Evolutionary conservation across 2,797 vertebrate species (phyloP).

Genomic region (Enteromius anoplus): DNA sequence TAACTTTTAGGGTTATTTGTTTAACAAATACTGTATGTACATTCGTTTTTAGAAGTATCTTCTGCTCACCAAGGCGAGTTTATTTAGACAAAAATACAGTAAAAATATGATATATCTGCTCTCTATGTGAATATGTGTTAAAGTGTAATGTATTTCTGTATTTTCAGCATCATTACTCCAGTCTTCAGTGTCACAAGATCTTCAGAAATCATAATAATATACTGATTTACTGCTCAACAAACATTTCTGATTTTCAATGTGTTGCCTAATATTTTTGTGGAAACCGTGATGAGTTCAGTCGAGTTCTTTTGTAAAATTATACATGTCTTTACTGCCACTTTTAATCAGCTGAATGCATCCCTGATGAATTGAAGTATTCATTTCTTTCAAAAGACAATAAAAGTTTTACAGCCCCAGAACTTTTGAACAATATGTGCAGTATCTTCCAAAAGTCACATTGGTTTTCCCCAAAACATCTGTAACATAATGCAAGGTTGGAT

Average conservation of each 20-base stretch:
- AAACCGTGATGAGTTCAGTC: not conserved
- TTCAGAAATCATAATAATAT: not conserved
- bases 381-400: not conserved
- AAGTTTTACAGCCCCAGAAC: not conserved
- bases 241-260: no score
- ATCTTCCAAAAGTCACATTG: not conserved
- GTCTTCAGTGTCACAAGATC: not conserved
- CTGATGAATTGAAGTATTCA: not conserved
- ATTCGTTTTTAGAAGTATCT: not conserved
- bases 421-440: not conserved
- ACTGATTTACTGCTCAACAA: no score
- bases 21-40: no score
- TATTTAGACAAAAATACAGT: not conserved
- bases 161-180: not conserved
- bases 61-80: not conserved
- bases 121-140: not conserved
- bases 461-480: not conserved
- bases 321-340: not conserved
- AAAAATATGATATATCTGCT: not conserved
- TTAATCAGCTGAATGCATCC: not conserved
- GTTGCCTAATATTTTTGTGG: not conserved
- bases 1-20: not conserved
- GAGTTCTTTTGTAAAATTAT: no score
- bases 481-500: not conserved
- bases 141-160: not conserved